Conservation (phyloP, 2,113 vertebrate genomes). For the Pampusana beccarii region DNA sequence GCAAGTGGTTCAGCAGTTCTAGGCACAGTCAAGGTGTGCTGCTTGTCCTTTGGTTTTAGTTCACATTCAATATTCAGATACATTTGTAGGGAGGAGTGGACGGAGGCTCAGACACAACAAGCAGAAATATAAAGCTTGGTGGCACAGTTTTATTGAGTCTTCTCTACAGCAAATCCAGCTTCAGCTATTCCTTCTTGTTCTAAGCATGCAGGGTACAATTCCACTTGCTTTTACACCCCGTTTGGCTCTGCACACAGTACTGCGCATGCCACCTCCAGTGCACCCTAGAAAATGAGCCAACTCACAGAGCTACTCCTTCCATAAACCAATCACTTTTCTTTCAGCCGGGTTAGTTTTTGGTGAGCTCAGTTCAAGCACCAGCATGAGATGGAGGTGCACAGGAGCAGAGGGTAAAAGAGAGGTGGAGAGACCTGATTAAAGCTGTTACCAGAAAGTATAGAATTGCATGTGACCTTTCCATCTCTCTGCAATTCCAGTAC, state of each 20-base stretch:
- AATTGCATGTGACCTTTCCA: background rate
- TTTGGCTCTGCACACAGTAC: background rate
- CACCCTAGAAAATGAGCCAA: background rate
- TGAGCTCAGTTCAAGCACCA: background rate
- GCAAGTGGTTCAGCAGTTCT: background rate
- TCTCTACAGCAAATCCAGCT: background rate
- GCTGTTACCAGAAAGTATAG: background rate
- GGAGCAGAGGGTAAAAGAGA: background rate
- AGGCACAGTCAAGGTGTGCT: background rate
- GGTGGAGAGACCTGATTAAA: background rate
- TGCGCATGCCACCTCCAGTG: background rate
- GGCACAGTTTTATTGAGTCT: background rate
- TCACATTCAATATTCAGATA: background rate
- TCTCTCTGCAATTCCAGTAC: background rate
- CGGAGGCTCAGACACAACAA: background rate
- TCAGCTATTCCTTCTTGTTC: background rate
- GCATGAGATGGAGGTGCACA: background rate
- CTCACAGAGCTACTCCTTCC: background rate
- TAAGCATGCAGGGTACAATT: background rate
- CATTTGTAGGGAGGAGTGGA: background rate
- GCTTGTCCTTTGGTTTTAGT: background rate
- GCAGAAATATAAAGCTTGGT: background rate
- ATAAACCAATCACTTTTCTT: background rate
- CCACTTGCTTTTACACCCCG: background rate
- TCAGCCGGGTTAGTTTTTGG: background rate